Base-by-base conservation (phyloP, 2,113 vertebrate genomes). In the Melanocharis versteri region DNA sequence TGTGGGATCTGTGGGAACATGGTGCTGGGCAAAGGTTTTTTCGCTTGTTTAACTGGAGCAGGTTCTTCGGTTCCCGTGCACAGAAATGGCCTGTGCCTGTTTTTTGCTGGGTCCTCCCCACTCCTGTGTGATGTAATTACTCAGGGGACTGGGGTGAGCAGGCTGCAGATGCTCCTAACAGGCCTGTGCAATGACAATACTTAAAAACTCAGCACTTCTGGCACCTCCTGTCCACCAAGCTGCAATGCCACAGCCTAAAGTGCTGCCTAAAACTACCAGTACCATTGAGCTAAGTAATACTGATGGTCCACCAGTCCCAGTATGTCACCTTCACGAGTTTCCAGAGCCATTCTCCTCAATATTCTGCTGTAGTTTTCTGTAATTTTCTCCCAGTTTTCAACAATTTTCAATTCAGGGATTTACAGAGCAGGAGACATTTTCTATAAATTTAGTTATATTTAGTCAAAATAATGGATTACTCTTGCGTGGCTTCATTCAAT, bases 101-200 rank as follows among this genome's bases (percentile, higher is more conserved):
- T 58, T 73, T 30, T 35, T 44, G 22, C 22, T 22, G 22, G 40
- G 60, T 65, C 23, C 7, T 56, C 15, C 27, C 27, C 18, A 33
- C 22, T 54, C 22, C 28, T 39, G 7, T 20, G 11, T 11, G 13
- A 19, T 3, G 5, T 10, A 42, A 21, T 53, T 50, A 27, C 13
- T 14, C 26, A n/a, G 42, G 6, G 4, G 10, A 3, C 2, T 0
- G 2, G 30, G 16, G 9, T 1, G 1, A 82, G 40, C 14, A 30
- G 53, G 5, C 11, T 56, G 44, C 48, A 84, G 30, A 17, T 70
- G n/a, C 68, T 73, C 31, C 16, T 7, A 13, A 33, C 11, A 72
- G 35, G 13, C 15, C 45, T 77, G 20, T 58, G 44, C 44, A 48
- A 22, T 21, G n/a, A 4, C 8, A 19, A 4, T 51, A 10, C 12